A percentile compares a stretch with the other conserved stretches of the same genome.
phyloP scores from a whole-genome alignment of 2,113 vertebrate genomes.

The Azemiops feae region DNA sequence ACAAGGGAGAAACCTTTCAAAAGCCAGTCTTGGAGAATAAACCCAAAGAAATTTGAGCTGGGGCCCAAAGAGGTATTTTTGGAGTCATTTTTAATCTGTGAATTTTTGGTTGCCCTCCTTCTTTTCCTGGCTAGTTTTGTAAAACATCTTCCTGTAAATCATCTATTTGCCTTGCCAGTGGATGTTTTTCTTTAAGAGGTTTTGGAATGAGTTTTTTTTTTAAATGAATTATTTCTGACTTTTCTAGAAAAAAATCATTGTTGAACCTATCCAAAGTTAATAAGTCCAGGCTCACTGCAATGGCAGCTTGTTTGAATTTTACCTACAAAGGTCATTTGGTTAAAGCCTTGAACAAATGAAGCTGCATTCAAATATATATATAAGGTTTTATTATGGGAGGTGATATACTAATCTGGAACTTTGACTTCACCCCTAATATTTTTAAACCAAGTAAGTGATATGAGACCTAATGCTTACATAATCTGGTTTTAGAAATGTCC shows the following conservation, averaged over 20 bases:
- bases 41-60: not conserved
- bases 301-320: not conserved
- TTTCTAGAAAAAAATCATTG: not conserved
- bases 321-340: not conserved
- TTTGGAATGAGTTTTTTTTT: not conserved
- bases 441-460: not conserved
- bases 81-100: not conserved
- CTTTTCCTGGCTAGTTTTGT: not conserved
- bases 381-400: not conserved
- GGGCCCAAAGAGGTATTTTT: not conserved
- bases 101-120: not conserved
- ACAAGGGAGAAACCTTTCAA: not conserved
- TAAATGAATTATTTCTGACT: not conserved
- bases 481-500: no score
- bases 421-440: not conserved
- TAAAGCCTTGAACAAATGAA: not conserved
- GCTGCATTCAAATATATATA: not conserved
- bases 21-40: not conserved
- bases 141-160: not conserved
- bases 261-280: not conserved
- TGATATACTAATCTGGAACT: not conserved
- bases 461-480: no score
- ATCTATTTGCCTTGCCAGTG: not conserved
- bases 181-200: not conserved
- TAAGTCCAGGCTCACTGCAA: not conserved